Percentiles rank a stretch among this genome's conserved stretches.
phyloP scores from a whole-genome alignment of 2,113 vertebrate species.

The Gavialis gangeticus region DNA sequence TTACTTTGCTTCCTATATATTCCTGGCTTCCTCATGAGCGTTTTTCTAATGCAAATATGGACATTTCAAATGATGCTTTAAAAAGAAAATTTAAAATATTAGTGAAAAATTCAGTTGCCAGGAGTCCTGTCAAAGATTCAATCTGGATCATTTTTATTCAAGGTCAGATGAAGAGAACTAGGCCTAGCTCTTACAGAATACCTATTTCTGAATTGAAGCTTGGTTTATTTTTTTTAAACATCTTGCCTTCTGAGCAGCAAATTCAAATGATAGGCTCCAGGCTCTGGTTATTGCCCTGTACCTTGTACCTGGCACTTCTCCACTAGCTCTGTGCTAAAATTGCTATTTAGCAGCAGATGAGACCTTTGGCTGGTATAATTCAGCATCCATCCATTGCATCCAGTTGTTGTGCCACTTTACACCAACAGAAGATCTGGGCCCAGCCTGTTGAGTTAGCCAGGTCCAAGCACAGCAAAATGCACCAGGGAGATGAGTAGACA shows the following conservation, averaged over 20 bases:
- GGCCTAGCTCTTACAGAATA: rapidly evolving
- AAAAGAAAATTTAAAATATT: too few relatives aligned
- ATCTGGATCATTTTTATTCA: background rate
- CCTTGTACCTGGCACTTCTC: rapidly evolving
- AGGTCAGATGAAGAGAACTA: background rate
- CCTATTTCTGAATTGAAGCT: background rate
- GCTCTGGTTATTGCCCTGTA: background rate
- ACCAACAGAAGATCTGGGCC: background rate
- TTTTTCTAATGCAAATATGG: background rate
- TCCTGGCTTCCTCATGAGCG: background rate
- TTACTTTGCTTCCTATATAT: background rate
- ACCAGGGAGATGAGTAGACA: rapidly evolving
- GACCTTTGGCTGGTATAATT: background rate
- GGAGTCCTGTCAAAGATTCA: background rate
- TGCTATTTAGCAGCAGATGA: background rate
- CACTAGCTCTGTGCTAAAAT: background rate
- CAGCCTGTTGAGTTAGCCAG: rapidly evolving
- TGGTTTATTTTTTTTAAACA: background rate
- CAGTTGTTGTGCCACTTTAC: background rate
- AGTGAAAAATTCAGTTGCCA: background rate
- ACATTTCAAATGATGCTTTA: background rate
- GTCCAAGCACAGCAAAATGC: background rate
- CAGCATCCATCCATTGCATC: background rate
- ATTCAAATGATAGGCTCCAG: background rate
- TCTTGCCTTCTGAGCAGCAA: background rate